Conservation (phyloP, 2,113 vertebrate species). For the Mionectes macconnelli region DNA sequence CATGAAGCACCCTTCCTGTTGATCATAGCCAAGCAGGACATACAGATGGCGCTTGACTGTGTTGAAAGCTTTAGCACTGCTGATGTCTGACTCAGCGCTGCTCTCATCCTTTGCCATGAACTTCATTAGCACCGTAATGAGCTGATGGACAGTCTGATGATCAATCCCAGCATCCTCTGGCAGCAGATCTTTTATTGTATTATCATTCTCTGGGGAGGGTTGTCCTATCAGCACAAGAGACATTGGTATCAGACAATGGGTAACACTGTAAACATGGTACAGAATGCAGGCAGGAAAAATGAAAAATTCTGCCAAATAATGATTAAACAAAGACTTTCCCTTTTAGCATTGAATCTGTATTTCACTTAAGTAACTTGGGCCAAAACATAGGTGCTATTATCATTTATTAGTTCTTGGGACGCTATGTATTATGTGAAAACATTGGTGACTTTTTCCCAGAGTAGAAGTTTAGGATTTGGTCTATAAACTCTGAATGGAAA, state of each 20-base stretch:
- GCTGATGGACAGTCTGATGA: slow-evolving; percentile 97
- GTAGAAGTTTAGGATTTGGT: background rate
- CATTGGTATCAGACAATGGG: background rate
- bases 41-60: slow-evolving; percentile 96
- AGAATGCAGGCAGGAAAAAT: background rate
- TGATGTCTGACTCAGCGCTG: slow-evolving; percentile 92
- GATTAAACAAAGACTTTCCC: background rate
- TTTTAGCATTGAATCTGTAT: background rate
- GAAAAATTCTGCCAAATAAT: background rate
- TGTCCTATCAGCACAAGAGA: slow-evolving; percentile 74
- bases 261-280: background rate
- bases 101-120: slow-evolving; percentile 98
- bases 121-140: slow-evolving; percentile 98
- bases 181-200: slow-evolving; percentile 89
- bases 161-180: slow-evolving; percentile 96
- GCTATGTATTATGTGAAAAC: background rate
- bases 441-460: background rate
- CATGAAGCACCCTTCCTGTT: slow-evolving; percentile 99
- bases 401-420: background rate
- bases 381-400: background rate
- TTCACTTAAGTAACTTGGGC: background rate
- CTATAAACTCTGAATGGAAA: background rate
- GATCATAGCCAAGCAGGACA: slow-evolving; percentile 92
- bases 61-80: slow-evolving; percentile 97
- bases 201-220: slow-evolving; percentile 88